Evolutionary conservation across 2,113 vertebrate genomes (phyloP), one percentile per base, ranked within the genome.

Genomic region (Sakesphorus luctuosus): DNA sequence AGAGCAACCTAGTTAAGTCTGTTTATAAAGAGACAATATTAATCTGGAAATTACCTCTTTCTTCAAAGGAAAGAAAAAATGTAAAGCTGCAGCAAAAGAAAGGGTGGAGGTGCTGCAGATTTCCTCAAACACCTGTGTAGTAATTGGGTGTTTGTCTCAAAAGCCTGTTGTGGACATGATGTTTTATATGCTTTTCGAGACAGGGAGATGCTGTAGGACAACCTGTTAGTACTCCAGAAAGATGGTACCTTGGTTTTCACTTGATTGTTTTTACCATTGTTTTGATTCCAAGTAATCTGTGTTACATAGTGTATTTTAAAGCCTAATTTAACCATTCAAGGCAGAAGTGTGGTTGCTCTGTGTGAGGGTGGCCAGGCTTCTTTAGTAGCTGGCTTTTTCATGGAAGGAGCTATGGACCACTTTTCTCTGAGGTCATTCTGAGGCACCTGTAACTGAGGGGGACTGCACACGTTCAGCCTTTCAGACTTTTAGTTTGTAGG

Each of bases 1-100:
- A 89, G 84, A 92, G 77, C 89, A 94, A 80, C 93, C 90, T 76
- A 93, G 84, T 96, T 97, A 95, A 85, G 75, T 93, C 87, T 91
- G 68, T 68, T 96, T 67, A 92, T 52, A 94, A 77, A 93, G 80
- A 87, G 90, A 87, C 74, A 75, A 71, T 62, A 82, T 66, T 94
- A 94, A 96, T 93, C 90, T 83, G 65, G 69, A 87, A 95, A 95
- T 88, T 88, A 93, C 65, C 72, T 91, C 52, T 44, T 63, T 87
- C 40, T 78, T 65, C 25, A 74, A 82, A 89, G 44, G 9, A 35
- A 26, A 52, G 31, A 13, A 44, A 68, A 67, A 20, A 67, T 75
- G 14, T 24, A 77, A 71, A 84, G 43, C 33, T 52, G 36, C 69
- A 89, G 35, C 23, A 69, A 56, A 90, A 62, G 13, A 50, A 62